These are phyloP conservation scores for Heliconius aoede DNA, from an alignment of 2,888 invertebrate species.

Conservation along the genomic window DNA sequence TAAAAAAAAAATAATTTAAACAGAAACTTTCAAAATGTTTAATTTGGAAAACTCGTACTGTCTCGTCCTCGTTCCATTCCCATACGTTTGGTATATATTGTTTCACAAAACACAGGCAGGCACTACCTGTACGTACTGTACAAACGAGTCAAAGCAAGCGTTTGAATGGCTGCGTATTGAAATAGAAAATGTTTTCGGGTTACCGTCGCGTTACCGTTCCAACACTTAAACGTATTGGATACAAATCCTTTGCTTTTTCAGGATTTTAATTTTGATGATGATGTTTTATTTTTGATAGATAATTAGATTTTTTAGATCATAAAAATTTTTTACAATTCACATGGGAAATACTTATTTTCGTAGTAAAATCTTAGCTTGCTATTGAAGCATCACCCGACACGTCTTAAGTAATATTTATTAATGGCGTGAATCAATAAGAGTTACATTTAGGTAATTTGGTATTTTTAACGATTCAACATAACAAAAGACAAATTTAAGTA, in stretches of 20 bases:
- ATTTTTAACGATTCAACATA: background rate
- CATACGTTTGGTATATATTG: conserved; percentile 28
- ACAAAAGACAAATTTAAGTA: no score
- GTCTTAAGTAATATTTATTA: no score
- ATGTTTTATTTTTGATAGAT: background rate
- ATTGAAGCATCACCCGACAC: no score
- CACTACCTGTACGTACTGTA: conserved; percentile 33
- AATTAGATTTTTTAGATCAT: no score
- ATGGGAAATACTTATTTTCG: no score
- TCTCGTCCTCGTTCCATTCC: conserved; percentile 38
- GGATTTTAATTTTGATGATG: background rate
- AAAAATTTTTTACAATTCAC: no score
- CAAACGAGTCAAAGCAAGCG: conserved; percentile 56
- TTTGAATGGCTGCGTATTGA: conserved; percentile 25
- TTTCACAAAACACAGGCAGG: conserved; percentile 24
- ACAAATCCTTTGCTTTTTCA: background rate
- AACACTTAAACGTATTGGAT: conserved; percentile 8
- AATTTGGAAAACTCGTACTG: conserved; percentile 29
- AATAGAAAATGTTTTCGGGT: conserved; percentile 17
- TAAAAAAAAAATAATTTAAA: background rate
- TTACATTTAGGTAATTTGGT: background rate
- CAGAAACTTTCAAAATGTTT: conserved; percentile 29
- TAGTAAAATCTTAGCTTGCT: no score
- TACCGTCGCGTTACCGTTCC: background rate
- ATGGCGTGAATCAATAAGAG: background rate